Evolutionary conservation across 2,888 invertebrate genomes (phyloP), one percentile per base, ranked within the genome.

Genomic region (Aradus depressus): DNA sequence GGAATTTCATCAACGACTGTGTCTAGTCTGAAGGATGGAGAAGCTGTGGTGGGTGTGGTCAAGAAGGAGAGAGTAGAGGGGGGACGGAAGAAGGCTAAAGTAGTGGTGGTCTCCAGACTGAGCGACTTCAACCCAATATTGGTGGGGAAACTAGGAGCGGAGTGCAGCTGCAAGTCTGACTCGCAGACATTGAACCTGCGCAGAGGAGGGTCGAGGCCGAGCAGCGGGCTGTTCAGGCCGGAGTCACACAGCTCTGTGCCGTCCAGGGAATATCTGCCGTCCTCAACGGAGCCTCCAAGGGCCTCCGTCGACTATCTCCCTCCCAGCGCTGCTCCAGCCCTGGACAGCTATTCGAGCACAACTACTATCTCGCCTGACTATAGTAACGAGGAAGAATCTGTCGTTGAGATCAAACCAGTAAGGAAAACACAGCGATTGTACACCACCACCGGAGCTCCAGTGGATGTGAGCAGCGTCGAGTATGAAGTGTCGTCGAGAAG

Each of bases 61-160:
- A 60, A 59, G 54, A 58, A 60, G 38, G 58, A 53, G 37, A 50
- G 54, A 34, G 51, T 49, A 21, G 48, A 44, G 31, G 57, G 53
- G 28, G 60, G 58, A 44, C 52, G 59, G 44, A 59, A 54, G 38
- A 60, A 56, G 34, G 54, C 57, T 35, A 60, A 61, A 49, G 61
- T 63, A n/a, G 62, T 63, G 2, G 62, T 63, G n/a, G 62, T 63
- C 5, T 62, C 62, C 0, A 50, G 81, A 64, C 73, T 79, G 55
- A 82, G 81, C 59, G 82, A 82, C 59, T 76, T 80, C 59, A 81
- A 82, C 65, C 82, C 83, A 1, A 67, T 83, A 6, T 69, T 83
- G 16, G 73, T 82, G 0, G 75, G 79, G 34, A 84, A 84, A 68
- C 67, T 84, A 10, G 80, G 81, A 3, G 82, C 82, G 3, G 81